Base-by-base conservation (phyloP, 2,797 vertebrate species). In the Hephaestus fuliginosus region DNA sequence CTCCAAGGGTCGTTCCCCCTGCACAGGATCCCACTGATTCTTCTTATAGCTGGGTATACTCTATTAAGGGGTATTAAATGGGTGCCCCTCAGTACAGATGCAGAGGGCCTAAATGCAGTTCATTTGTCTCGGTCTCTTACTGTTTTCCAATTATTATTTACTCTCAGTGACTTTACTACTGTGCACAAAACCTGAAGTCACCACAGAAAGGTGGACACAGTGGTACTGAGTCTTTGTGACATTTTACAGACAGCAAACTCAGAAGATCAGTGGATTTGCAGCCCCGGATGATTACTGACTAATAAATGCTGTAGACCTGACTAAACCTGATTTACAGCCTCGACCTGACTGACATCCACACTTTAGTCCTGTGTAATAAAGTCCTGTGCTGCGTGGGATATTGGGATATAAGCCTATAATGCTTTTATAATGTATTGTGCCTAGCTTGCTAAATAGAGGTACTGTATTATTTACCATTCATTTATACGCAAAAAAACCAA, bases 331-430 rank as follows among this genome's bases (percentile, higher is more conserved):
- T 39, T 43, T 13, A 30, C 18, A 25, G 46, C 33, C 64, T 53
- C 52, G 78, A 74, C 63, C 60, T 43, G n/a, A 13, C 25, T 28
- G 51, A 61, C 63, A 58, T 65, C 43, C 28, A 33, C 57, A 33
- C 46, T 36, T 33, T 22, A 33, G 36, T 39, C 60, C 48, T 44
- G 58, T 22, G 49, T 65, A 76, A 82, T 84, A 67, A 82, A 78
- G 36, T 39, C 51, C 46, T 18, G 52, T 63, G 72, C 61, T 56
- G 33, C 55, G 43, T 28, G 49, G 49, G 9, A 67, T 36, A 58
- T 55, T 48, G 13, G 17, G 9, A 53, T 17, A 48, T 84, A 80
- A 86, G 76, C 58, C 36, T 52, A 55, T 36, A 68, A 80, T 64
- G 6, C 18, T 70, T 73, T 63, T 43, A 72, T n/a, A 25, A 51